Evolutionary conservation across 2,888 invertebrate species (phyloP).

Genomic region (Stramonita haemastoma): DNA sequence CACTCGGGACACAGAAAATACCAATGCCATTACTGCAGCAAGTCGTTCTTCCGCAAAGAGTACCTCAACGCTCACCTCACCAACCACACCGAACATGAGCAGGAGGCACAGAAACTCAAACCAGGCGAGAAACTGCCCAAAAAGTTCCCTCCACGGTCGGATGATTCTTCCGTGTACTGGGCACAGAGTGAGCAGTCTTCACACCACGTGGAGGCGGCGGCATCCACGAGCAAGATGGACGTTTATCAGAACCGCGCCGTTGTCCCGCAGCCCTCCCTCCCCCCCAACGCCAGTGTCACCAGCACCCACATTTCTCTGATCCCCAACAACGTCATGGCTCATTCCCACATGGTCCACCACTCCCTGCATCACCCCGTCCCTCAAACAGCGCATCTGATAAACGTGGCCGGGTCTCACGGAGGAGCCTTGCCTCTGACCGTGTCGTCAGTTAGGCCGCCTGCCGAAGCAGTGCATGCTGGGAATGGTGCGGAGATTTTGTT

Average conservation of each 20-base stretch:
- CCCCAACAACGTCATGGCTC: not conserved
- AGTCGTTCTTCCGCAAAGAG: slow-evolving; percentile 64
- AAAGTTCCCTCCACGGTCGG: not conserved
- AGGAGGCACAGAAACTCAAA: slow-evolving; percentile 37
- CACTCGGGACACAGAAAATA: slow-evolving; percentile 64
- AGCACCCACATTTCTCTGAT: not conserved
- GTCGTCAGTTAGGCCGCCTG: not conserved
- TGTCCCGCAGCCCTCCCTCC: no score
- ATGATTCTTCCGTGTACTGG: slow-evolving; percentile 25
- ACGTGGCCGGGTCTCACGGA: slow-evolving; percentile 24
- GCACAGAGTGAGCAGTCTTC: slow-evolving; percentile 19
- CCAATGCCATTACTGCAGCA: slow-evolving; percentile 61
- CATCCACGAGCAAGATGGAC: not conserved
- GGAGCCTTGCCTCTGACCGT: slow-evolving; percentile 29
- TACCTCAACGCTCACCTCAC: slow-evolving; percentile 61
- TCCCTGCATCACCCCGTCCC: not conserved
- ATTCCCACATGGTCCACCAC: not conserved
- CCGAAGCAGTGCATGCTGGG: slow-evolving; percentile 11
- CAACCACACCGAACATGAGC: slow-evolving; percentile 54
- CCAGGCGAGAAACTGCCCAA: not conserved
- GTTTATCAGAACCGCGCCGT: not conserved
- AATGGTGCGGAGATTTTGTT: slow-evolving; percentile 38
- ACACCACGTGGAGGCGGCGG: not conserved
- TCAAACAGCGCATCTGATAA: slow-evolving; percentile 22
- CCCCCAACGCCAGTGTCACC: not conserved